Percentiles rank a stretch among this genome's conserved stretches.
Conservation (phyloP, 92 coral and sea anemone genomes). For the Epizoanthus rinbou region DNA sequence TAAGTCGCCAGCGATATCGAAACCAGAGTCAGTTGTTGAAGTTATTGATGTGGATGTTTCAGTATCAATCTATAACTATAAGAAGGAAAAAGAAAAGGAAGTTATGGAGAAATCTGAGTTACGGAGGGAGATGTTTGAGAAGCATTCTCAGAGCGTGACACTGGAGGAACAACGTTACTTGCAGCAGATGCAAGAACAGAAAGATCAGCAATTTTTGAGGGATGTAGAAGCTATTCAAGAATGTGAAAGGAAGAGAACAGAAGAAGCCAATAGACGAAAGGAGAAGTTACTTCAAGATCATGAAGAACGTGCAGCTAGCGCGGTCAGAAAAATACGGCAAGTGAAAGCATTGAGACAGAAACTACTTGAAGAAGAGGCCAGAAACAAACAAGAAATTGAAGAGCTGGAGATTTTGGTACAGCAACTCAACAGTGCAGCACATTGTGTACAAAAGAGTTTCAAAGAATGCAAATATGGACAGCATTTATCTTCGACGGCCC, state of each 20-base stretch:
- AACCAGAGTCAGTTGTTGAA: conserved; percentile 41
- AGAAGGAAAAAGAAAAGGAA: conserved; percentile 53
- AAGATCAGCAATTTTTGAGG: conserved; percentile 54
- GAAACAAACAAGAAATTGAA: conserved; percentile 56
- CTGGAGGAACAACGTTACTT: conserved; percentile 53
- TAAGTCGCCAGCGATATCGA: conserved; percentile 4
- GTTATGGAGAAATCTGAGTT: conserved; percentile 41
- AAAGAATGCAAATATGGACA: conserved; percentile 50
- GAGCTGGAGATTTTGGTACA: conserved; percentile 46
- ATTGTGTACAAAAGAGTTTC: conserved; percentile 53
- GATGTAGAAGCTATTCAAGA: conserved; percentile 61
- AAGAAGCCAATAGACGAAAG: conserved; percentile 60
- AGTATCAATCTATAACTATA: conserved; percentile 33
- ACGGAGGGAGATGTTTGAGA: conserved; percentile 49
- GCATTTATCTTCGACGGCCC: conserved; percentile 49
- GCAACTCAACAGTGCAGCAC: conserved; percentile 44
- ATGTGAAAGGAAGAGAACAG: conserved; percentile 52
- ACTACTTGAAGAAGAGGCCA: conserved; percentile 70
- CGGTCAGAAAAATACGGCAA: conserved; percentile 64
- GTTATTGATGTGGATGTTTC: conserved; percentile 45
- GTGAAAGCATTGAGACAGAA: conserved; percentile 64
- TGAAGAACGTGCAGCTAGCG: conserved; percentile 65
- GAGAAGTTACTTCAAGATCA: conserved; percentile 64
- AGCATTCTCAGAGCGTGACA: conserved; percentile 48
- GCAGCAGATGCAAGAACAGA: conserved; percentile 51